A percentile compares a stretch with the other conserved stretches of the same genome.
These are phyloP conservation scores for Clinocottus analis DNA, from an alignment of 2,113 vertebrate genomes.

Conservation along the genomic window DNA sequence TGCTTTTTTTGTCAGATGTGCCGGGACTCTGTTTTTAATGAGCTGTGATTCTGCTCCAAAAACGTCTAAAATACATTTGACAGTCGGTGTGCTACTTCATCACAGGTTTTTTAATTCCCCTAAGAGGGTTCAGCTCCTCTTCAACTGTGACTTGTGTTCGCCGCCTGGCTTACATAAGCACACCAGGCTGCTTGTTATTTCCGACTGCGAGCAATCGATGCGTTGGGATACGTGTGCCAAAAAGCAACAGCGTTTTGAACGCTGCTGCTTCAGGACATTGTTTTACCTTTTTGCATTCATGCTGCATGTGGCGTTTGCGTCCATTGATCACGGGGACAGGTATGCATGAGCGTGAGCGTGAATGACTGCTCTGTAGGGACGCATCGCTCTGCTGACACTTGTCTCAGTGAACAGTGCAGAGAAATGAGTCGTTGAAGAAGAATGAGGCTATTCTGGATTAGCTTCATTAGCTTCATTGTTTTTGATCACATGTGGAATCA, in stretches of 20 bases:
- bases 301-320: constrained; percentile 21
- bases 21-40: not conserved
- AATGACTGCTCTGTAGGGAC: constrained; percentile 30
- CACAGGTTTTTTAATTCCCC: constrained; percentile 18
- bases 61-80: constrained; percentile 19
- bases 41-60: constrained; percentile 14
- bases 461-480: constrained; percentile 3
- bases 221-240: constrained; percentile 29
- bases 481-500: constrained; percentile 1
- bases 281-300: constrained; percentile 14
- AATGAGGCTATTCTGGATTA: not conserved
- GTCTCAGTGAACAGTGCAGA: constrained; percentile 8
- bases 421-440: constrained; percentile 19
- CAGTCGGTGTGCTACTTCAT: constrained; percentile 13
- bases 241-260: constrained; percentile 28
- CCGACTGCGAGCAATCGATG: constrained; percentile 50
- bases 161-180: constrained; percentile 50
- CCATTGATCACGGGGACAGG: constrained; percentile 47
- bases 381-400: not conserved
- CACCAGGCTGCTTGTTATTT: constrained; percentile 53
- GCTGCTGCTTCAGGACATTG: constrained; percentile 20
- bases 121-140: constrained; percentile 16
- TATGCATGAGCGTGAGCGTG: constrained; percentile 27
- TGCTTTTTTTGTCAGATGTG: constrained; percentile 3
- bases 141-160: constrained; percentile 23